Conservation (phyloP, 2,888 invertebrate species). For the Salpingus planirostris region DNA sequence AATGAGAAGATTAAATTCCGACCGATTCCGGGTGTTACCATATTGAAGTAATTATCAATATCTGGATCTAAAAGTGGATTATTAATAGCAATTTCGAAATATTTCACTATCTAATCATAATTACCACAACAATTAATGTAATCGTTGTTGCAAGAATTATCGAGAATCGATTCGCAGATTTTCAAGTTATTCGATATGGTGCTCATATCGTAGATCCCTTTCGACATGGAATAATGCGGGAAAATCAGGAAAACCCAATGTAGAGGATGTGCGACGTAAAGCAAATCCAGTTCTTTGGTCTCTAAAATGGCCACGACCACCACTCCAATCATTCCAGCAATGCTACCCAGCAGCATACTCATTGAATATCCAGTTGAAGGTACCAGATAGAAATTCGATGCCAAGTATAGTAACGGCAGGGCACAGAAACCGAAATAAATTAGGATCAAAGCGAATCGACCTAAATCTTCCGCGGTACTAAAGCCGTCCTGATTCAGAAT, state of each 20-base stretch:
- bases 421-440: slow-evolving; percentile 62
- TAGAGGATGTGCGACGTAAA: slow-evolving; percentile 49
- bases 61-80: slow-evolving; percentile 22
- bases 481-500: slow-evolving; percentile 60
- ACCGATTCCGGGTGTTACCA: slow-evolving; percentile 62
- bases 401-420: slow-evolving; percentile 63
- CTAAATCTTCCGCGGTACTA: slow-evolving; percentile 44
- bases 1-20: slow-evolving; percentile 56
- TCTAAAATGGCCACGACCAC: slow-evolving; percentile 60
- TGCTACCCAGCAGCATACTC: slow-evolving; percentile 60
- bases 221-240: slow-evolving; percentile 59
- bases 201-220: slow-evolving; percentile 39
- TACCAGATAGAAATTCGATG: slow-evolving; percentile 59
- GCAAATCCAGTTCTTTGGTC: slow-evolving; percentile 50
- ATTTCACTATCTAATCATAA: too few species aligned
- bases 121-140: slow-evolving; percentile 11
- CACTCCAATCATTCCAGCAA: slow-evolving; percentile 64
- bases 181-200: slow-evolving; percentile 20
- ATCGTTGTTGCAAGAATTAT: slow-evolving; percentile 5
- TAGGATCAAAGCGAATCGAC: slow-evolving; percentile 52
- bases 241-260: slow-evolving; percentile 60
- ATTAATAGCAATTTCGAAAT: too few species aligned
- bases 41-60: slow-evolving; percentile 49
- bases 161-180: slow-evolving; percentile 17
- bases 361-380: slow-evolving; percentile 70